Percentiles rank a stretch among this genome's conserved stretches.
Conservation (phyloP, 2,888 invertebrate species). For the Psylliodes chrysocephalus region DNA sequence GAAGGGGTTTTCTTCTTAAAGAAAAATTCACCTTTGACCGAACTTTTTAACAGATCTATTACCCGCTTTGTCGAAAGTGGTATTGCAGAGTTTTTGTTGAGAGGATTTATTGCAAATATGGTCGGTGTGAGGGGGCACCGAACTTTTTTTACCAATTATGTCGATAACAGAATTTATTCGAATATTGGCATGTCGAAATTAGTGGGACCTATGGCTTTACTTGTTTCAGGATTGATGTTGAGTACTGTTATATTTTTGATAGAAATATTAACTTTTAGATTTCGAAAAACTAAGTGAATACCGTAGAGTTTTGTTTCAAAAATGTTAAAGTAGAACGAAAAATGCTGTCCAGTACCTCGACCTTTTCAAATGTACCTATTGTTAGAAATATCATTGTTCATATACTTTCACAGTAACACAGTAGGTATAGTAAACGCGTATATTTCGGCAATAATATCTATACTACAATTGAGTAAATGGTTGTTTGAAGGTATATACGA, state of each 20-base stretch:
- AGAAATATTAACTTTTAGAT: too few relatives aligned
- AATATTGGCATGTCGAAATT: constrained; percentile 39
- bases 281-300: too few relatives aligned
- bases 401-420: too few relatives aligned
- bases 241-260: constrained; percentile 38
- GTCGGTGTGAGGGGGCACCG: constrained; percentile 12
- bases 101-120: constrained; percentile 1
- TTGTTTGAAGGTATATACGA: too few relatives aligned
- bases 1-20: constrained; percentile 46
- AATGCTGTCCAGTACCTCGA: too few relatives aligned
- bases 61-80: constrained; percentile 46
- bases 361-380: too few relatives aligned
- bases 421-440: too few relatives aligned
- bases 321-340: too few relatives aligned
- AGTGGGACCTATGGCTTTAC: constrained; percentile 39
- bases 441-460: too few relatives aligned
- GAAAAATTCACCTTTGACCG: constrained; percentile 47
- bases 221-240: constrained; percentile 35
- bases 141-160: constrained; percentile 35
- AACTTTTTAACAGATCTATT: constrained; percentile 36
- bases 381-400: too few relatives aligned
- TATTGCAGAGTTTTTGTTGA: constrained; percentile 41
- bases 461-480: too few relatives aligned
- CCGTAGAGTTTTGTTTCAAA: too few relatives aligned
- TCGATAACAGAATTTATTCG: constrained; percentile 19